Evolutionary conservation across 2,888 invertebrate species (phyloP), one percentile per base, ranked within the genome.

Genomic region (Pheosia gnoma): DNA sequence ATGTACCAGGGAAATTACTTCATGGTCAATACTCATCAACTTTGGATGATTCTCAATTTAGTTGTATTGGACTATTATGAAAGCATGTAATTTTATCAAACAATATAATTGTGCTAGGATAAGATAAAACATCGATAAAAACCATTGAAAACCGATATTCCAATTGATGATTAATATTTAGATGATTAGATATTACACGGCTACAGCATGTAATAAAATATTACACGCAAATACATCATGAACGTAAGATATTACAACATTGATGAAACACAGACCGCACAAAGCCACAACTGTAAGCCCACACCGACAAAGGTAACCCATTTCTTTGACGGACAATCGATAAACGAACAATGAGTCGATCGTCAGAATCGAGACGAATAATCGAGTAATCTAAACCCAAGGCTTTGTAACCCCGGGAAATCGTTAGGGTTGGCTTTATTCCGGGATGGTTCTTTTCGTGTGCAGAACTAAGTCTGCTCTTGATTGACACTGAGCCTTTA

Each of bases 401-500:
- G 53, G 55, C 55, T 77, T 84, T 84, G 83, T 83, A 77, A 59
- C 75, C 70, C 66, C 39, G 72, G 68, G 74, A 71, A 78, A 82
- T 84, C 83, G 84, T 84, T 84, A 84, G 76, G 74, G 68, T 69
- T 72, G 78, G 77, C 74, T 79, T 81, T 80, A 82, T 80, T 77
- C 75, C 66, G 71, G 65, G 66, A 56, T 67, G 72, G 73, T 80
- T 77, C 79, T 79, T 77, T 78, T 75, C 78, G 79, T 74, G 75
- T 74, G 80, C 79, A 80, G 78, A 79, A 78, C 78, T 81, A 77
- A 81, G 80, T 80, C 83, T 81, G 82, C 74, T 72, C 83, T 83
- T 88, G 87, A 87, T 86, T 87, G 88, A 88, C 88, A 87, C 83
- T 88, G 84, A 88, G 83, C 84, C 81, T 66, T 71, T 71, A 66